These are phyloP conservation scores for Astatoreochromis straeleni DNA, from an alignment of 2,113 vertebrate species.

Conservation along the genomic window DNA sequence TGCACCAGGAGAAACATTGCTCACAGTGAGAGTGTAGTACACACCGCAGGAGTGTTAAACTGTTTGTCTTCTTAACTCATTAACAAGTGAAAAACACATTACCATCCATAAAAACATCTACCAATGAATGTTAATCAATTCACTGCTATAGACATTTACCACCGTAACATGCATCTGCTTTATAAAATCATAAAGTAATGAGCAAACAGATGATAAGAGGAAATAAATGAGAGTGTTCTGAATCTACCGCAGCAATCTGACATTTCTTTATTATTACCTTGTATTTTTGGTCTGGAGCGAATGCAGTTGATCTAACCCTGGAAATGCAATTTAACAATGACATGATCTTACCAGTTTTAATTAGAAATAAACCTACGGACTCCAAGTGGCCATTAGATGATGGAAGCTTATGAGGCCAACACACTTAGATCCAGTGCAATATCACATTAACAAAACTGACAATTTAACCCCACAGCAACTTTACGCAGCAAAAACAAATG, in stretches of 20 bases:
- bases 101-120: neutral
- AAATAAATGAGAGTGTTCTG: neutral
- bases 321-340: neutral
- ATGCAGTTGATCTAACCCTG: slow-evolving; percentile 19
- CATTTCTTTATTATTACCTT: neutral
- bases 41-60: neutral
- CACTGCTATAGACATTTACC: neutral
- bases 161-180: neutral
- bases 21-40: neutral
- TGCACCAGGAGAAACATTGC: neutral
- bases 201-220: neutral
- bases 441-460: slow-evolving; percentile 3
- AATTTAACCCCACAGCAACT: neutral
- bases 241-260: neutral
- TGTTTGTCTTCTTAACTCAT: neutral
- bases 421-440: neutral
- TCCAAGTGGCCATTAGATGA: slow-evolving; percentile 17
- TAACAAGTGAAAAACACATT: neutral
- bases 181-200: neutral
- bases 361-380: slow-evolving; percentile 12
- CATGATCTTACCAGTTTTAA: slow-evolving; percentile 23
- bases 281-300: neutral
- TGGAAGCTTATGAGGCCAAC: neutral
- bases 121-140: neutral
- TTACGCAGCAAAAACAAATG: neutral